Evolutionary conservation across 2,888 invertebrate species (phyloP).

Genomic region (Lasioglossum pauxillum): DNA sequence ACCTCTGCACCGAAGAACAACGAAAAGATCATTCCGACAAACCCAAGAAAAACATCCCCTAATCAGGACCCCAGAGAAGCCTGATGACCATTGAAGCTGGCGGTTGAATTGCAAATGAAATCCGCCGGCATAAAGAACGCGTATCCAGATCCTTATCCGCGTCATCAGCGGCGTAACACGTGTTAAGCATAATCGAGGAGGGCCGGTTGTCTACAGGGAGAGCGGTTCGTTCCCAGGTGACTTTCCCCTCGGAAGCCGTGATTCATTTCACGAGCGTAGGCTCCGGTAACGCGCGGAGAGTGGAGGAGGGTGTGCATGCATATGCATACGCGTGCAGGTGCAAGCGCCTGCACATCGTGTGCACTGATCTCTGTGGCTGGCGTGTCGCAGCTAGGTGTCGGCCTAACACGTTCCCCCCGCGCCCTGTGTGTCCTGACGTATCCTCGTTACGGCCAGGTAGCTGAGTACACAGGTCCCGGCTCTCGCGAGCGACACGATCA

Average conservation of each 20-base stretch:
- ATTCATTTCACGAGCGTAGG: slow-evolving; percentile 1
- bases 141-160: slow-evolving; percentile 1
- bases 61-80: background rate
- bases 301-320: background rate
- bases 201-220: background rate
- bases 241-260: background rate
- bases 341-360: background rate
- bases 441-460: slow-evolving; percentile 49
- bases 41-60: background rate
- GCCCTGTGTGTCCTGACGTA: slow-evolving; percentile 36
- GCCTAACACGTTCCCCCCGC: slow-evolving; percentile 38
- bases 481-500: slow-evolving; percentile 26
- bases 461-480: slow-evolving; percentile 8
- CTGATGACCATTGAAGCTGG: background rate
- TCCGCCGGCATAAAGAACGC: background rate
- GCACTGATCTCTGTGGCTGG: background rate
- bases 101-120: slow-evolving; percentile 1
- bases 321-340: slow-evolving; percentile 11
- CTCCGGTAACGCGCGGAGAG: background rate
- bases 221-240: background rate
- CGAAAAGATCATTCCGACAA: no score
- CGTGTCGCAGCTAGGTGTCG: slow-evolving; percentile 22
- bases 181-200: slow-evolving; percentile 11
- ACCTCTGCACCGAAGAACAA: no score
- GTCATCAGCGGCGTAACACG: slow-evolving; percentile 3